Percentiles rank a stretch among this genome's conserved stretches.
Conservation (phyloP, 2,797 vertebrate species). For the Manis javanica region DNA sequence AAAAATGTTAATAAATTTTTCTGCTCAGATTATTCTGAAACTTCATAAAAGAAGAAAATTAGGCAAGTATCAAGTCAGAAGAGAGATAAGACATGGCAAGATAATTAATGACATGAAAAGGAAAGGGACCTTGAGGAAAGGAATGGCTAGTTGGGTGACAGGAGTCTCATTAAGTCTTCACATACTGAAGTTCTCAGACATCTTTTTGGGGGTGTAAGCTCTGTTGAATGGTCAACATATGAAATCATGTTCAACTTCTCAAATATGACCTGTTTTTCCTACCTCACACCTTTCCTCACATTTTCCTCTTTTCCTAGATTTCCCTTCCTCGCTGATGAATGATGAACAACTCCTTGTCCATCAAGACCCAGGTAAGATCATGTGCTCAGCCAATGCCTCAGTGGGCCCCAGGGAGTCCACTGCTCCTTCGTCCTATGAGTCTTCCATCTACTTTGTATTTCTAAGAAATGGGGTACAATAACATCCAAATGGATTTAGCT, state of each 20-base stretch:
- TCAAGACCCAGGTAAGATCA: neutral
- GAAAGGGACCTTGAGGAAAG: neutral
- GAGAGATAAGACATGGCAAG: slow-evolving; percentile 9
- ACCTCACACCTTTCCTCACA: neutral
- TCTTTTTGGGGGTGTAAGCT: neutral
- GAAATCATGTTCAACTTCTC: neutral
- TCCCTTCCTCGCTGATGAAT: neutral
- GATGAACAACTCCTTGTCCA: neutral
- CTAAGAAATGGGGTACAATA: neutral
- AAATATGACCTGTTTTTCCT: neutral
- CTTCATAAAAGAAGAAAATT: slow-evolving; percentile 29
- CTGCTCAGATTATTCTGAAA: neutral
- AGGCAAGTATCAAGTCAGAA: neutral
- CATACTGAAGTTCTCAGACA: neutral
- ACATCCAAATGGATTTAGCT: neutral
- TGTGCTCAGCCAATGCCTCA: neutral
- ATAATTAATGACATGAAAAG: neutral
- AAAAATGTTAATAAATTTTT: neutral
- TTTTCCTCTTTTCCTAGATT: neutral
- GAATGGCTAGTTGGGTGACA: neutral
- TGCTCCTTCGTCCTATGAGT: neutral
- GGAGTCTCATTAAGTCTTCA: neutral
- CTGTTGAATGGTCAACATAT: neutral
- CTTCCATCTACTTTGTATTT: neutral
- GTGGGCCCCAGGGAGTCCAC: neutral